Evolutionary conservation across 2,888 invertebrate species (phyloP).

Genomic region (Ectemnius cavifrons): DNA sequence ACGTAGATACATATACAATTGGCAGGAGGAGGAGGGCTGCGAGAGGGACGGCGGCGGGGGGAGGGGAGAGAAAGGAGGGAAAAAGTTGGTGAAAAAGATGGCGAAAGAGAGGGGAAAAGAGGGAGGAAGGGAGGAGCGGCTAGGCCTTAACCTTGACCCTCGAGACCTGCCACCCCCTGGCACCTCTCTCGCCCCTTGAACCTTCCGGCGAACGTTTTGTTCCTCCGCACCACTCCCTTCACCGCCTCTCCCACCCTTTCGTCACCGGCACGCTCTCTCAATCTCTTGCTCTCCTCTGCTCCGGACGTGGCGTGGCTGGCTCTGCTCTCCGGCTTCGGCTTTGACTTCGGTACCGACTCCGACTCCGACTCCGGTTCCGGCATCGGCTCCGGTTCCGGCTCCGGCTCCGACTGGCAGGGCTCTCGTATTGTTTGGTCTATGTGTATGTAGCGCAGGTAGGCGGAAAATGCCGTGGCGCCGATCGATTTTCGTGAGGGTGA

Average conservation of each 20-base stretch:
- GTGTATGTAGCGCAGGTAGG: slow-evolving; percentile 16
- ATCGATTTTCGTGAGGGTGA: slow-evolving; percentile 55
- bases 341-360: no score
- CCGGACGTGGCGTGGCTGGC: no score
- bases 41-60: no score
- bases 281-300: slow-evolving; percentile 5
- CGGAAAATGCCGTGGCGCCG: slow-evolving; percentile 48
- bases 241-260: no score
- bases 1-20: neutral
- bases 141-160: slow-evolving; percentile 65
- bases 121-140: slow-evolving; percentile 38
- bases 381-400: no score
- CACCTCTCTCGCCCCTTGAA: slow-evolving; percentile 1
- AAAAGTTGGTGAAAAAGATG: slow-evolving; percentile 14
- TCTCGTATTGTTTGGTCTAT: no score
- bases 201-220: slow-evolving; percentile 11
- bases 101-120: slow-evolving; percentile 13
- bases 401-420: no score
- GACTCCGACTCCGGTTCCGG: no score
- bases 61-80: slow-evolving; percentile 2
- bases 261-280: neutral
- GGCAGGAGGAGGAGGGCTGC: no score
- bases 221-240: no score
- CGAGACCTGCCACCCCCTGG: slow-evolving; percentile 21
- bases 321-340: no score